Evolutionary conservation across 2,113 vertebrate genomes (phyloP).

Genomic region (Budorcas taxicolor): DNA sequence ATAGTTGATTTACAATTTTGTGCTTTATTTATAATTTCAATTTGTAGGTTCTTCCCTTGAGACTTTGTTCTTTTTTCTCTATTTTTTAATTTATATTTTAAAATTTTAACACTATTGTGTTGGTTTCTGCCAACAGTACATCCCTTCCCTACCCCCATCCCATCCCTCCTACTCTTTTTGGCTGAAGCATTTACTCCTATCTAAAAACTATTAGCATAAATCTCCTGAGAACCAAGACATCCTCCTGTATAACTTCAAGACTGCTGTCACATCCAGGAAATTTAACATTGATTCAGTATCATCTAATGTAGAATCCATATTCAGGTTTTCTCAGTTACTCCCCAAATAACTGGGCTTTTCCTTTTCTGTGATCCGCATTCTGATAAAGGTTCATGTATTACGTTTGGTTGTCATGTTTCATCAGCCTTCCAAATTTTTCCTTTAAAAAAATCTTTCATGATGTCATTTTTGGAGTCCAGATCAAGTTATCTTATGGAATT

Average conservation of each 20-base stretch:
- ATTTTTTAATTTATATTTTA: background rate
- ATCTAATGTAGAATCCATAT: background rate
- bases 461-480: slow-evolving; percentile 4
- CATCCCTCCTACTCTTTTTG: background rate
- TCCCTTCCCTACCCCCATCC: background rate
- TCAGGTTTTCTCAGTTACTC: background rate
- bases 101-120: background rate
- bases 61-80: background rate
- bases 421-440: background rate
- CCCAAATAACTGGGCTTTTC: background rate
- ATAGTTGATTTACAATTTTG: background rate
- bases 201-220: background rate
- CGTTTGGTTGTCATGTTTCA: background rate
- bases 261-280: background rate
- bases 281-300: background rate
- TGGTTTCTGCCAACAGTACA: background rate
- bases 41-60: background rate
- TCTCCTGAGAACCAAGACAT: background rate
- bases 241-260: background rate
- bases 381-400: background rate
- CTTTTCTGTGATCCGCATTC: background rate
- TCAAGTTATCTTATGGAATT: background rate
- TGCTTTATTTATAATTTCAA: background rate
- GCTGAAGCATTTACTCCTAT: background rate
- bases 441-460: background rate